These are phyloP conservation scores for Trichacis sp. DNA, from an alignment of 2,888 invertebrate genomes.

Conservation along the genomic window DNA sequence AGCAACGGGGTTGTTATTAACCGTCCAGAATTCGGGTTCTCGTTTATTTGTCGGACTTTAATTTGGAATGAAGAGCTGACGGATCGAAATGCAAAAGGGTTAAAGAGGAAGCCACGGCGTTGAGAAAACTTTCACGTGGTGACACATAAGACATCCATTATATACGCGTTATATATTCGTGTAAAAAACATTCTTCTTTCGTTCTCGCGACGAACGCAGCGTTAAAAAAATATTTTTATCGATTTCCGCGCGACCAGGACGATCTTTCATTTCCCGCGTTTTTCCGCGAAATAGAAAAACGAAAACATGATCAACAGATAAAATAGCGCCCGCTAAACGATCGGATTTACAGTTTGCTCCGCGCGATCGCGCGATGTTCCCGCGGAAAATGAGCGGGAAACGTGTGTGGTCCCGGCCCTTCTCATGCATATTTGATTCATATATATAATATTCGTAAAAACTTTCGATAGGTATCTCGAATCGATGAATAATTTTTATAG, in stretches of 20 bases:
- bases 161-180: constrained; percentile 32
- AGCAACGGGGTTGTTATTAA: constrained; percentile 54
- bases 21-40: constrained; percentile 26
- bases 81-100: constrained; percentile 23
- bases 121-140: constrained; percentile 34
- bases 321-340: constrained; percentile 29
- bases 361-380: constrained; percentile 1
- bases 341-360: constrained; percentile 14
- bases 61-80: constrained; percentile 20
- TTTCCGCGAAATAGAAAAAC: constrained; percentile 31
- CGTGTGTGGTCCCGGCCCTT: not conserved
- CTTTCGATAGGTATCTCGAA: not conserved
- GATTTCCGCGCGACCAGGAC: constrained; percentile 19
- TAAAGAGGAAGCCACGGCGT: constrained; percentile 21
- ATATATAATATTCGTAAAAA: constrained; percentile 1
- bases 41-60: constrained; percentile 18
- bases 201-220: constrained; percentile 25
- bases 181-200: constrained; percentile 49
- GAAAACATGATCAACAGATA: constrained; percentile 28
- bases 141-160: constrained; percentile 35
- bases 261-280: constrained; percentile 28
- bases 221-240: constrained; percentile 31
- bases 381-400: not conserved
- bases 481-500: constrained; percentile 27
- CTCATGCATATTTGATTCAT: not conserved